Conservation (phyloP, 1,140 invertebrate species). For the Vollenhovia emeryi region DNA sequence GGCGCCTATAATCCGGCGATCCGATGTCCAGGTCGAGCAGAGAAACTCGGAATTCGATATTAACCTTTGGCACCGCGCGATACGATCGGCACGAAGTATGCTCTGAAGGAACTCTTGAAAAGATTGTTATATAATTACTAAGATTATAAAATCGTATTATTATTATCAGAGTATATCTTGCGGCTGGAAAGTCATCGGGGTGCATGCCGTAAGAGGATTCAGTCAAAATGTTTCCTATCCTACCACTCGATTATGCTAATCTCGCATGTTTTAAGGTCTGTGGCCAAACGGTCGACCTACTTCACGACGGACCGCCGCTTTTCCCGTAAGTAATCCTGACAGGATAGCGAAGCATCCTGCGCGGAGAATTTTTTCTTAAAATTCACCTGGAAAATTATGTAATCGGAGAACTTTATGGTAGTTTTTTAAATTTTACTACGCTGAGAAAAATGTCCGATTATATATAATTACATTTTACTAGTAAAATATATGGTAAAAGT, state of each 20-base stretch:
- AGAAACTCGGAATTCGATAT: background rate
- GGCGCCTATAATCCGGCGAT: constrained; percentile 24
- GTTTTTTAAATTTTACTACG: too few species aligned
- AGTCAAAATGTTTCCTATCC: constrained; percentile 66
- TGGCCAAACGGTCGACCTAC: constrained; percentile 65
- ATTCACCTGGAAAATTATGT: too few species aligned
- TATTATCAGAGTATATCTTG: background rate
- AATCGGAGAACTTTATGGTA: too few species aligned
- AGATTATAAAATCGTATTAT: background rate
- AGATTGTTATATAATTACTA: background rate
- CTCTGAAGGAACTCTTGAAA: background rate
- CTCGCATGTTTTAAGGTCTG: constrained; percentile 69
- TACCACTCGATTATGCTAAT: constrained; percentile 73
- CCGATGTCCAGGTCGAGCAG: background rate
- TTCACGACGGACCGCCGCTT: constrained; percentile 65
- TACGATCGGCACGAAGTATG: background rate
- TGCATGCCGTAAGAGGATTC: constrained; percentile 3
- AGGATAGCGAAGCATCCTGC: constrained; percentile 69
- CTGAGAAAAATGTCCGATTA: too few species aligned
- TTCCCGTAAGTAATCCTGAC: constrained; percentile 62
- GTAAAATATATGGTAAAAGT: too few species aligned
- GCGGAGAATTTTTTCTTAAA: too few species aligned
- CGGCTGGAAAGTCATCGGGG: background rate
- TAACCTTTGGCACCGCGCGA: background rate
- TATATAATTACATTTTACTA: too few species aligned